Conservation (phyloP, 1,140 invertebrate species). For the Papilio machaon region DNA sequence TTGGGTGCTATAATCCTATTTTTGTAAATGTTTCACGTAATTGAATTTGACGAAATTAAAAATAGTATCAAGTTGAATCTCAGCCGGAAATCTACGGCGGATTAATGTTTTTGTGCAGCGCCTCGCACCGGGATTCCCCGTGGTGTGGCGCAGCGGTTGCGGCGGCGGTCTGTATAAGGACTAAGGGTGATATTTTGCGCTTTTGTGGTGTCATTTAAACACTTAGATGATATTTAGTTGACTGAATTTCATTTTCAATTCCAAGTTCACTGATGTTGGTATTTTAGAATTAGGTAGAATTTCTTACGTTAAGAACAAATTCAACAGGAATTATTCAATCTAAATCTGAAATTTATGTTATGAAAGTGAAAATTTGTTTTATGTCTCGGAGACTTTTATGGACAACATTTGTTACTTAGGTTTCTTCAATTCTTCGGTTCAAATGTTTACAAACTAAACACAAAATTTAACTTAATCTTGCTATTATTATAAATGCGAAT, state of each 20-base stretch:
- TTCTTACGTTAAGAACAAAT: not conserved
- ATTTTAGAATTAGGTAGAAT: not conserved
- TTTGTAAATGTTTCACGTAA: not conserved
- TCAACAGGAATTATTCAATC: not conserved
- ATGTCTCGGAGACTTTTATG: too few species aligned
- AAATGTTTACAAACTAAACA: too few species aligned
- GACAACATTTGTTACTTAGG: too few species aligned
- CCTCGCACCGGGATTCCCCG: slow-evolving; percentile 14
- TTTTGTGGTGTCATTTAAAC: slow-evolving; percentile 31
- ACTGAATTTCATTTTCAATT: not conserved
- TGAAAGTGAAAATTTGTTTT: too few species aligned
- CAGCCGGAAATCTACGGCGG: not conserved
- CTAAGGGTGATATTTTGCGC: slow-evolving; percentile 33
- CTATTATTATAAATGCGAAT: too few species aligned
- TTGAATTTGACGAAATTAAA: not conserved
- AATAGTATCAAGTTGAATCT: not conserved
- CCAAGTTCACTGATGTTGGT: not conserved
- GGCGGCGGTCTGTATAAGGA: slow-evolving; percentile 5
- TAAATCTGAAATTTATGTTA: too few species aligned
- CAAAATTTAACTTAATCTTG: too few species aligned
- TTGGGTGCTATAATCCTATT: too few species aligned
- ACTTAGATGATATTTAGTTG: not conserved
- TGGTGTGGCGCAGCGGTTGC: slow-evolving; percentile 19
- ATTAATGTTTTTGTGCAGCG: slow-evolving; percentile 22
- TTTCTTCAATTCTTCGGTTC: too few species aligned